Conservation (phyloP, 2,113 vertebrate species). For the Calypte anna region DNA sequence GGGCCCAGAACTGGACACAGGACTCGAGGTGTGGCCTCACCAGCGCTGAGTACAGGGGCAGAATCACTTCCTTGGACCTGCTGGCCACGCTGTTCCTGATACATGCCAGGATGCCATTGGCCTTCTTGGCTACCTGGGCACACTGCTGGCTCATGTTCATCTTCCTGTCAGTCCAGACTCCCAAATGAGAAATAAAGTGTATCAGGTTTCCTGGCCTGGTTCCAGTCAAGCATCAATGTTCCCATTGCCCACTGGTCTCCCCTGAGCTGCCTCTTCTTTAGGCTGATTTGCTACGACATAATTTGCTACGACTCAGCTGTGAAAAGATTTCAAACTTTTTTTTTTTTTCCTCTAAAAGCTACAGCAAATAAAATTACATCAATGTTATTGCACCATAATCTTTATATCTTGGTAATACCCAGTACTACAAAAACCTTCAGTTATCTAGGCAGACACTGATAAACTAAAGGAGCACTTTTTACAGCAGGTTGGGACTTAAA, state of each 20-base stretch:
- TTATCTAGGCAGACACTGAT: too few relatives aligned
- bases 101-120: too few relatives aligned
- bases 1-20: too few relatives aligned
- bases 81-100: too few relatives aligned
- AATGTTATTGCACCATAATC: background rate
- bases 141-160: too few relatives aligned
- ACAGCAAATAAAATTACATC: background rate
- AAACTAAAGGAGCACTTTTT: background rate
- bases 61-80: too few relatives aligned
- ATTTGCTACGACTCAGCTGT: background rate
- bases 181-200: background rate
- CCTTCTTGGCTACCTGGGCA: too few relatives aligned
- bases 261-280: background rate
- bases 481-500: rapidly evolving
- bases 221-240: background rate
- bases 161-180: too few relatives aligned
- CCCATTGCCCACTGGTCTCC: background rate
- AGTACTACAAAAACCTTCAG: rapidly evolving
- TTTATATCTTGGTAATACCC: background rate
- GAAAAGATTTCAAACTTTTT: background rate
- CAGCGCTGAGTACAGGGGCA: too few relatives aligned
- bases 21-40: too few relatives aligned
- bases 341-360: background rate
- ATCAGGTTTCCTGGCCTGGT: background rate
- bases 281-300: background rate